Base-by-base conservation (phyloP, 2,888 invertebrate species). In the Nephrotoma flavescens region DNA sequence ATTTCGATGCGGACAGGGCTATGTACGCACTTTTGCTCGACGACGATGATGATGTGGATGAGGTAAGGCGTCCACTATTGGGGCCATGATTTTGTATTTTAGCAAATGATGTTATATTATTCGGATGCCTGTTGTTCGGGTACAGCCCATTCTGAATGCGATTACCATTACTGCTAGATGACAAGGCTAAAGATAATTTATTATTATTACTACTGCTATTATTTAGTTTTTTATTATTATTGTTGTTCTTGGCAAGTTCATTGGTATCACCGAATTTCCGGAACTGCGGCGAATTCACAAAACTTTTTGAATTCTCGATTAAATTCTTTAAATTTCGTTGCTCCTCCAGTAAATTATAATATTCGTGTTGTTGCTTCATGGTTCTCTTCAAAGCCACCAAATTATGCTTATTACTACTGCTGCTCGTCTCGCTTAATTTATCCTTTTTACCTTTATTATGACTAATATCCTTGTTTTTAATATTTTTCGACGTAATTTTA, bases 251-350 rank as follows among this genome's bases (percentile, higher is more conserved):
- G 9, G 86, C 11, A 41, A 88, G 41, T 41, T 87, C 85, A 87
- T 88, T 88, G 3, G 89, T 89, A 71, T 89, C 89, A 41, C 89
- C 89, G 84, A 89, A 89, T 87, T 88, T 88, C 11, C 89, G 86
- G 85, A 86, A 88, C 6, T 87, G 86, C 0, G 87, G 87, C 15
- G 86, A n/a, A 9, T 86, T 87, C 84, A 52, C 83, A 52, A 86
- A 86, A 47, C 83, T 52, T 41, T 85, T 86, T 12, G 42, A 45
- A 42, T 86, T 52, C 47, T 86, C 87, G 11, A 71, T 71, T n/a
- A 86, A 44, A 19, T 86, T 86, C 3, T 86, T 86, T 47, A 86
- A 86, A 42, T 86, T 87, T 31, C 87, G 87, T 7, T 87, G 87
- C n/a, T 87, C 87, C 15, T 88, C 89, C 15, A 86, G 42, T 11